These are phyloP conservation scores for Melolontha melolontha DNA, from an alignment of 2,888 invertebrate genomes.

Conservation along the genomic window DNA sequence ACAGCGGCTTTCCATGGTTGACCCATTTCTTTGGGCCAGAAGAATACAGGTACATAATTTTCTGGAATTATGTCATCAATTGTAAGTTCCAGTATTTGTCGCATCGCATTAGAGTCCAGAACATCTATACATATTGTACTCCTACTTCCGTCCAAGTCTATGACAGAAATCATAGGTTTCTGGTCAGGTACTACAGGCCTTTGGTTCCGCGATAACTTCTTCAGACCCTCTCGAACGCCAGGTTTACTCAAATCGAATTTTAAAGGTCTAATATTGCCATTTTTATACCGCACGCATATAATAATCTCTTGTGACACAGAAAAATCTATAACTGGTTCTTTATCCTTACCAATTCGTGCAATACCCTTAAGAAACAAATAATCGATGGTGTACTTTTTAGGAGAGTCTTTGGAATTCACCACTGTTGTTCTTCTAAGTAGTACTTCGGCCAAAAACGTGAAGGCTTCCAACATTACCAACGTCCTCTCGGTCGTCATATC, in stretches of 20 bases:
- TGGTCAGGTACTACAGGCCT: background rate
- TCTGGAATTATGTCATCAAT: conserved; percentile 8
- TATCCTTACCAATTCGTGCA: background rate
- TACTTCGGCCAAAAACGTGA: background rate
- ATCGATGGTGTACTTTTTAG: conserved; percentile 1
- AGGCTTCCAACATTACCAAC: background rate
- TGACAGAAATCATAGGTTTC: background rate
- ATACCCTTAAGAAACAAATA: background rate
- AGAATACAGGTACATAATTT: background rate
- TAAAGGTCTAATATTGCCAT: background rate
- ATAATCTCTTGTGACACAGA: background rate
- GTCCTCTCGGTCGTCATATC: no score
- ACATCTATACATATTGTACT: background rate
- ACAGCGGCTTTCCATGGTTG: no score
- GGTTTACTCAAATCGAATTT: background rate
- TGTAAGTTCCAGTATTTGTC: background rate
- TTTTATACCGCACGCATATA: background rate
- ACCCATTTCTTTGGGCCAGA: background rate
- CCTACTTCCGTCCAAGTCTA: background rate
- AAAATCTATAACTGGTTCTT: conserved; percentile 5
- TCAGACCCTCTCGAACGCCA: background rate
- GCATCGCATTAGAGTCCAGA: background rate
- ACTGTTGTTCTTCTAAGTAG: background rate
- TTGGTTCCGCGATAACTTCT: background rate
- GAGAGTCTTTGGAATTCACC: background rate